Evolutionary conservation across 2,888 invertebrate species (phyloP).

Genomic region (Marronus borbonicus): DNA sequence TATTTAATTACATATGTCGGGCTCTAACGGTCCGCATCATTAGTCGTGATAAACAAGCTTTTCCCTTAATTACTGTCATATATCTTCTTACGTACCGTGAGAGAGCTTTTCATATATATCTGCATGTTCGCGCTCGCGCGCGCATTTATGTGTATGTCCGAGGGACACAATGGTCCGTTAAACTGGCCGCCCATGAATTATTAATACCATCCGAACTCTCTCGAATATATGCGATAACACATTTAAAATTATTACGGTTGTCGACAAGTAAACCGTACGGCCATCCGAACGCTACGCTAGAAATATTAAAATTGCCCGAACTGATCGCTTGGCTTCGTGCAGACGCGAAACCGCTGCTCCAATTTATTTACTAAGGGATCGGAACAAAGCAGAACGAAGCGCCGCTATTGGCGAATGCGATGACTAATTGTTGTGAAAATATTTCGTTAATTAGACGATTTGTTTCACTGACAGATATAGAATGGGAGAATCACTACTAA

Average conservation of each 20-base stretch:
- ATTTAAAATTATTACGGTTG: constrained; percentile 38
- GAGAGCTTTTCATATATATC: constrained; percentile 22
- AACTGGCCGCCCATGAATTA: constrained; percentile 38
- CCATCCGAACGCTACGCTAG: not conserved
- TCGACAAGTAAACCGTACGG: constrained; percentile 4
- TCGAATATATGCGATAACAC: constrained; percentile 25
- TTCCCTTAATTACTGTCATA: constrained; percentile 44
- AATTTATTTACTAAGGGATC: constrained; percentile 25
- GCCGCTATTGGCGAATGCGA: not conserved
- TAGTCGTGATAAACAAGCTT: constrained; percentile 47
- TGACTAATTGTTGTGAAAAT: constrained; percentile 25
- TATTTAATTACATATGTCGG: constrained; percentile 47
- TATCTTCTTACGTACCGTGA: constrained; percentile 35
- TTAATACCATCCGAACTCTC: constrained; percentile 18
- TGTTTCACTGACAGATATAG: constrained; percentile 12
- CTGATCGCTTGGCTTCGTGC: not conserved
- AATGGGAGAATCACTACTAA: not conserved
- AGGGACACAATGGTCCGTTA: constrained; percentile 26
- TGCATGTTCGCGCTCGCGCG: constrained; percentile 12
- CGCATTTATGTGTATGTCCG: constrained; percentile 11
- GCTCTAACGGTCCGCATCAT: constrained; percentile 42
- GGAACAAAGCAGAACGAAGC: not conserved
- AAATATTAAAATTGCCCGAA: constrained; percentile 29
- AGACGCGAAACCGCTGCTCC: constrained; percentile 5
- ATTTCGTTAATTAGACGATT: constrained; percentile 38